A percentile compares a stretch with the other conserved stretches of the same genome.
These are phyloP conservation scores for Dasysyrphus albostriatus DNA, from an alignment of 2,888 invertebrate genomes.

Conservation along the genomic window DNA sequence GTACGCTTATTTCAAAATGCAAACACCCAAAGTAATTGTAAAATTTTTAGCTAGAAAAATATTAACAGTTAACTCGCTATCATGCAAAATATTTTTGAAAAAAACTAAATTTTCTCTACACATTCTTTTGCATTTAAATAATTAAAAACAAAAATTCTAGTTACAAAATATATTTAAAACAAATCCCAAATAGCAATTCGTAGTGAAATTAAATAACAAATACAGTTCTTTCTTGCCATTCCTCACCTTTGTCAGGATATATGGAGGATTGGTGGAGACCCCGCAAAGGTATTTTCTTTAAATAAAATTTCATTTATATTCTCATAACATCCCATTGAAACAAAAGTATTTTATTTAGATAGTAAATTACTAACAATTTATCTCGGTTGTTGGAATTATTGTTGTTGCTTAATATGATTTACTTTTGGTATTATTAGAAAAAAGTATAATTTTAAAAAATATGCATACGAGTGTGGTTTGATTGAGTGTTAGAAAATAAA, in stretches of 20 bases:
- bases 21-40: constrained; percentile 12
- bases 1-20: constrained; percentile 19
- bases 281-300: constrained; percentile 93
- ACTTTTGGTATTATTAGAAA: background rate
- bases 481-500: background rate
- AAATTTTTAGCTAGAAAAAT: background rate
- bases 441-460: constrained; percentile 6
- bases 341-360: constrained; percentile 4
- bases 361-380: constrained; percentile 9
- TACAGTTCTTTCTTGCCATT: constrained; percentile 88
- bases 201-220: constrained; percentile 85
- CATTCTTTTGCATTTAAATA: background rate
- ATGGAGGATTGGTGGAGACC: constrained; percentile 99
- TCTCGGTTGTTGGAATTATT: constrained; percentile 50
- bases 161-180: constrained; percentile 20
- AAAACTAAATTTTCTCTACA: background rate
- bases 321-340: constrained; percentile 9
- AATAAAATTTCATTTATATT: constrained; percentile 48
- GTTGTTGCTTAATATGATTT: background rate
- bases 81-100: background rate
- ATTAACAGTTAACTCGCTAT: background rate
- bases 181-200: constrained; percentile 77
- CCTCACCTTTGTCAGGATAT: constrained; percentile 97
- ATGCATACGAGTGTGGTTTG: constrained; percentile 3
- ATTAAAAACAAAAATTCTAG: constrained; percentile 8